phyloP scores from a whole-genome alignment of 2,797 vertebrate genomes.

The Hippoglossus hippoglossus region DNA sequence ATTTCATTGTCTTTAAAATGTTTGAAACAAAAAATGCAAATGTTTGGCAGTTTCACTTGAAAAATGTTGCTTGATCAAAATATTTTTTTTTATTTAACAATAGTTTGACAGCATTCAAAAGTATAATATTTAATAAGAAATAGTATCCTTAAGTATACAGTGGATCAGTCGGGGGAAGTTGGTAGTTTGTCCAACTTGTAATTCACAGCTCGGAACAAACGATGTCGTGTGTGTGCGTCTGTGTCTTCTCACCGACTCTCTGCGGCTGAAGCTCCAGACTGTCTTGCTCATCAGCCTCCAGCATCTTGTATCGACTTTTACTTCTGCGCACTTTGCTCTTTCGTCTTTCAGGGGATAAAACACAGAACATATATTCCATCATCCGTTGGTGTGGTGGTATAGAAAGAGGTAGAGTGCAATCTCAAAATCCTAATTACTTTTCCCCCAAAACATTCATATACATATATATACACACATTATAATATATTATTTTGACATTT shows the following conservation, averaged over 20 bases:
- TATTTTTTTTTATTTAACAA: no score
- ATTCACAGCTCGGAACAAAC: no score
- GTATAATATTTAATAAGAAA: no score
- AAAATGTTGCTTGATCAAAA: no score
- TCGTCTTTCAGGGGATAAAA: conserved; percentile 76
- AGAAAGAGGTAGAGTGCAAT: neutral
- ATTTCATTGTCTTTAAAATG: no score
- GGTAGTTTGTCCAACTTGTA: no score
- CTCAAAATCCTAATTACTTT: neutral
- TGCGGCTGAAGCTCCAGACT: conserved; percentile 90
- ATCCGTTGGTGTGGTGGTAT: neutral
- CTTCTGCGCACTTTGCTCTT: conserved; percentile 91
- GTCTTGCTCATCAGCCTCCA: conserved; percentile 94
- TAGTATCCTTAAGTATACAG: no score
- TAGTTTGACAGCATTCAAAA: no score
- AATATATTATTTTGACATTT: neutral
- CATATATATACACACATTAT: no score
- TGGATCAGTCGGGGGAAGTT: no score
- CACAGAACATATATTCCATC: neutral
- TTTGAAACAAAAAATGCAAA: no score
- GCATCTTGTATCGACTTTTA: conserved; percentile 97
- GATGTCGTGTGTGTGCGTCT: neutral
- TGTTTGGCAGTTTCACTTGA: no score
- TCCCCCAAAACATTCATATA: neutral
- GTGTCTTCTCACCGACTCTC: conserved; percentile 72